phyloP scores from a whole-genome alignment of 2,113 vertebrate species.

The Neoarius graeffei region DNA sequence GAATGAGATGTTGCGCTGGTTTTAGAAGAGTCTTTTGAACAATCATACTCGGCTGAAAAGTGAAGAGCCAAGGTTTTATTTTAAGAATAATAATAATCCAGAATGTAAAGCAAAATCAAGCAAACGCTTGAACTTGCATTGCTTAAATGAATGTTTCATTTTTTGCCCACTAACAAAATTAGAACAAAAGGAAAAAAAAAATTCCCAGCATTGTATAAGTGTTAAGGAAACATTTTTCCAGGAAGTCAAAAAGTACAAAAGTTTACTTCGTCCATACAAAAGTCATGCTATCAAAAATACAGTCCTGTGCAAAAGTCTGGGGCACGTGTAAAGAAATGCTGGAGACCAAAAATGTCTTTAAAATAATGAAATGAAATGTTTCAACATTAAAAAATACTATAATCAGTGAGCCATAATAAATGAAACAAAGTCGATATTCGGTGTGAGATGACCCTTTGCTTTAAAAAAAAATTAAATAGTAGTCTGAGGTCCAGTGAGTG shows the following conservation, averaged over 20 bases:
- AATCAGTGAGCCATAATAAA: no score
- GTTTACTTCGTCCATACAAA: neutral
- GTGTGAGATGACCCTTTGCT: no score
- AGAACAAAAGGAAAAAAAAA: neutral
- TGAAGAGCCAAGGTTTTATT: neutral
- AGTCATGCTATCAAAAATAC: neutral
- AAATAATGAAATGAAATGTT: no score
- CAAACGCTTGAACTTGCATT: neutral
- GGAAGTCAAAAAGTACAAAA: neutral
- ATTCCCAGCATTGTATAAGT: neutral
- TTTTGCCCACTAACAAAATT: neutral
- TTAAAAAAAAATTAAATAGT: no score
- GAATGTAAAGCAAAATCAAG: neutral
- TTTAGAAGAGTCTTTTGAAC: neutral
- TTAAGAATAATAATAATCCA: no score
- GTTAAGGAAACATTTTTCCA: neutral
- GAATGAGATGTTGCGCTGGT: neutral
- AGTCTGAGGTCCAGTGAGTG: no score
- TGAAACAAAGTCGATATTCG: no score
- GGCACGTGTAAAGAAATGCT: no score
- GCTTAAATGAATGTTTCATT: neutral
- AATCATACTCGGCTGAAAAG: neutral
- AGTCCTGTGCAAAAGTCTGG: no score
- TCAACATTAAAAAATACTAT: no score
- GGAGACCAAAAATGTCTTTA: no score